A percentile compares a stretch with the other conserved stretches of the same genome.
Evolutionary conservation across 2,113 vertebrate genomes (phyloP).

Genomic region (Oncorhynchus nerka): DNA sequence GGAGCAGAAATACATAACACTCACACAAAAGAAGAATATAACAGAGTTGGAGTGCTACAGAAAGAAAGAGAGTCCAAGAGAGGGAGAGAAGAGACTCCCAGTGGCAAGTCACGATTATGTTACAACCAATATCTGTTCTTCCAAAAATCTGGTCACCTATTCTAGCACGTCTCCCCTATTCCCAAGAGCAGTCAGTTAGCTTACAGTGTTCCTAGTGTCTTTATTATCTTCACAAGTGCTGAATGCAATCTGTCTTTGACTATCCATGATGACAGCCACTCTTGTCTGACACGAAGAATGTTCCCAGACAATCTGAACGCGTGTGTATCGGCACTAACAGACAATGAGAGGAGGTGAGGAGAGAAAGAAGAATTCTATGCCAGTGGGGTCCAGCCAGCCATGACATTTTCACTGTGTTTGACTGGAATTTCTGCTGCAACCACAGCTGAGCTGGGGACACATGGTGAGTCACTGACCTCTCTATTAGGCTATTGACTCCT

Average conservation of each 20-base stretch:
- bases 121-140: too few species aligned
- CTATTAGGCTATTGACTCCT: too few species aligned
- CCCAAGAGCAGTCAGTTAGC: slow-evolving; percentile 20
- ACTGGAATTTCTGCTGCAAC: too few species aligned
- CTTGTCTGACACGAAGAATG: slow-evolving; percentile 25
- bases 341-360: not conserved
- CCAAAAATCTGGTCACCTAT: too few species aligned
- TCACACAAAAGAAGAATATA: not conserved
- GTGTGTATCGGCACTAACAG: not conserved
- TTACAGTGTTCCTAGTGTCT: slow-evolving; percentile 4
- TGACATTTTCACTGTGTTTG: too few species aligned
- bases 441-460: not conserved
- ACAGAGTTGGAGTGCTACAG: not conserved
- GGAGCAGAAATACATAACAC: not conserved
- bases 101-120: too few species aligned
- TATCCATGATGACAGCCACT: slow-evolving; percentile 43
- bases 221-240: slow-evolving; percentile 24
- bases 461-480: not conserved
- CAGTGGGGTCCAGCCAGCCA: too few species aligned
- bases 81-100: not conserved
- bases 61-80: not conserved
- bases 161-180: not conserved
- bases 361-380: not conserved
- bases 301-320: not conserved
- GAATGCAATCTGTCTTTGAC: slow-evolving; percentile 42